Base-by-base conservation (phyloP, 1,140 invertebrate genomes). In the Sinonovacula constricta region DNA sequence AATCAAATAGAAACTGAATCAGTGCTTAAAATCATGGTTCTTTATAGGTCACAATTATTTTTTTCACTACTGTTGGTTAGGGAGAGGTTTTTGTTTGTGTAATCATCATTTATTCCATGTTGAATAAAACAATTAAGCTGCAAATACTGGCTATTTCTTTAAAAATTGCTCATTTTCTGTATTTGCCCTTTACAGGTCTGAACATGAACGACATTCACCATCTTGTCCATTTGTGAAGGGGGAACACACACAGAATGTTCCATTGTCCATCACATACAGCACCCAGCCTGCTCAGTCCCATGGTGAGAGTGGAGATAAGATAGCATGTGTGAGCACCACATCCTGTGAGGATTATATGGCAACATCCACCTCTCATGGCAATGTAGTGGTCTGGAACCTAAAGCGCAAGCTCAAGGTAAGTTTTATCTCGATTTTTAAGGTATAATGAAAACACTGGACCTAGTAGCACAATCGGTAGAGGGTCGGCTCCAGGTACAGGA, bases 201-300 rank as follows among this genome's bases (percentile, higher is more conserved):
- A 98, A 89, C 97, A 98, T 87, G 97, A 97, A 90, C 92, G 97
- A 10, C 97, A 98, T 91, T 97, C 96, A 24, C 96, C 97, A 14
- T 94, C 94, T 72, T 98, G 97, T 90, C 96, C 96, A 0, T 98
- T 97, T 91, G 95, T 98, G 2, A 95, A 96, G 87, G 96, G 97
- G 24, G 96, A 98, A 89, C 97, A 97, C 84, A 98, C 97, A 14
- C 96, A 97, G 91, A 98, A 98, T 92, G 97, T 98, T 60, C 96
- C 97, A n/a, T 92, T 98, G 45, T 83, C 85, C 57, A 95, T 97
- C 15, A 96, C 95, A 28, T 95, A 96, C 89, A 96, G 96, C 15
- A 97, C 96, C 49, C 95, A 95, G 83, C 96, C 96, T 56, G 96
- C 96, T 3, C 89, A 90, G 33, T 80, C 85, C 39, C 90, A 92